Conservation (phyloP, 2,797 vertebrate genomes). For the Helostoma temminkii region DNA sequence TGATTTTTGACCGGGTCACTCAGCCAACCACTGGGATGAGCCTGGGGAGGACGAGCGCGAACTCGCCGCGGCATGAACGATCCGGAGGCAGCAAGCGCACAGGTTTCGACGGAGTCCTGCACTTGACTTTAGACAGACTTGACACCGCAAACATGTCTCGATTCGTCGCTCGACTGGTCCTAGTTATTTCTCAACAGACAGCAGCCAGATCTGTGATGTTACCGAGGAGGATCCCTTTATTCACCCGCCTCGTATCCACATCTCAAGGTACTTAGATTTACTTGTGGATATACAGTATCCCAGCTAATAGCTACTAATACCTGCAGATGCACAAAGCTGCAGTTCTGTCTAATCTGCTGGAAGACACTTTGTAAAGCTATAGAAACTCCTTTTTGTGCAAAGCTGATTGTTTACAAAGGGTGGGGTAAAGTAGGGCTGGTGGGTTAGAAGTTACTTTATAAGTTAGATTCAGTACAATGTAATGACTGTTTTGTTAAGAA, state of each 20-base stretch:
- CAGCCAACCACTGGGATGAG: background rate
- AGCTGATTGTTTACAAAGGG: background rate
- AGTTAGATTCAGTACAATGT: background rate
- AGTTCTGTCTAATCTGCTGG: background rate
- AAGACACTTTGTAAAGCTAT: background rate
- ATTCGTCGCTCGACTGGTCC: conserved; percentile 65
- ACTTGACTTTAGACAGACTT: conserved; percentile 49
- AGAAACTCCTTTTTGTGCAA: background rate
- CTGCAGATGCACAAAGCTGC: conserved; percentile 22
- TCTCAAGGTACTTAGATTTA: conserved; percentile 64
- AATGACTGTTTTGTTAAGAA: background rate
- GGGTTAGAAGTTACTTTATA: no score
- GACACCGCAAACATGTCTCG: conserved; percentile 79
- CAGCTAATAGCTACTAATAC: background rate
- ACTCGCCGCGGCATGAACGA: conserved; percentile 33
- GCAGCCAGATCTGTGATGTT: conserved; percentile 37
- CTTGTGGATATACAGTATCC: no score
- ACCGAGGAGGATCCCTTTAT: conserved; percentile 45
- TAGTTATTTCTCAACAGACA: conserved; percentile 46
- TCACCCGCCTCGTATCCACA: conserved; percentile 69
- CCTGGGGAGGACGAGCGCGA: conserved; percentile 36
- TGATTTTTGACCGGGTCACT: conserved; percentile 59
- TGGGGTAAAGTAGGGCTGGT: background rate
- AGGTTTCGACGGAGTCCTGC: conserved; percentile 19
- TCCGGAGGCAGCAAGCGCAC: conserved; percentile 28